phyloP scores from a whole-genome alignment of 2,888 invertebrate genomes.

The Dicranocentrus wangi region DNA sequence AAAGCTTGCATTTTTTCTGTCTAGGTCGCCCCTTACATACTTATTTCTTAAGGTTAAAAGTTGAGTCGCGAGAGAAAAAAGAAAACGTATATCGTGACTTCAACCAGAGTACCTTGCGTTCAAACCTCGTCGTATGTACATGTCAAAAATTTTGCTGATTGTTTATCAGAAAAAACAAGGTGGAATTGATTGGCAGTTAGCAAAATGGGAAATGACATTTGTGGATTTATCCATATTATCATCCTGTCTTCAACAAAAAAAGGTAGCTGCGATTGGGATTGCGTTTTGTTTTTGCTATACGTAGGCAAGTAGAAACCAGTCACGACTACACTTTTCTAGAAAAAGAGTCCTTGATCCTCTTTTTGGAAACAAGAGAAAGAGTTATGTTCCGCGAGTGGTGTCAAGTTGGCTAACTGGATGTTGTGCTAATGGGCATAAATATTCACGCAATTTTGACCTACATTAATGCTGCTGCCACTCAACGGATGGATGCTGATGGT shows the following conservation, averaged over 20 bases:
- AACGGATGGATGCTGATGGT: no score
- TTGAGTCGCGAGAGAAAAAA: no score
- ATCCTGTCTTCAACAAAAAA: conserved; percentile 39
- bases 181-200: conserved; percentile 42
- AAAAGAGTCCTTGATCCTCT: conserved; percentile 42
- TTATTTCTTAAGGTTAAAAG: no score
- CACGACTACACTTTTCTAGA: conserved; percentile 30
- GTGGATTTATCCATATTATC: conserved; percentile 43
- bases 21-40: no score
- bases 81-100: no score
- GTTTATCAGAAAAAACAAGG: conserved; percentile 9
- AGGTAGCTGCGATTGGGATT: background rate
- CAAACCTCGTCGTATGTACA: no score
- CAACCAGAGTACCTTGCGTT: no score
- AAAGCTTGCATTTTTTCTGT: no score
- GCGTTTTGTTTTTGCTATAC: no score
- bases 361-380: conserved; percentile 36
- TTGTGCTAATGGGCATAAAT: background rate
- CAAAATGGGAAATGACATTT: conserved; percentile 43
- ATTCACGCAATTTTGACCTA: conserved; percentile 44
- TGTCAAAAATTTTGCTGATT: conserved; percentile 14
- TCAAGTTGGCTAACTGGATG: background rate
- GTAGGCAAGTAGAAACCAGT: no score
- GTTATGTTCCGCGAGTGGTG: background rate
- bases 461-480: no score